A percentile compares a stretch with the other conserved stretches of the same genome.
These are phyloP conservation scores for Characodon lateralis DNA, from an alignment of 2,797 vertebrate genomes.

Conservation along the genomic window DNA sequence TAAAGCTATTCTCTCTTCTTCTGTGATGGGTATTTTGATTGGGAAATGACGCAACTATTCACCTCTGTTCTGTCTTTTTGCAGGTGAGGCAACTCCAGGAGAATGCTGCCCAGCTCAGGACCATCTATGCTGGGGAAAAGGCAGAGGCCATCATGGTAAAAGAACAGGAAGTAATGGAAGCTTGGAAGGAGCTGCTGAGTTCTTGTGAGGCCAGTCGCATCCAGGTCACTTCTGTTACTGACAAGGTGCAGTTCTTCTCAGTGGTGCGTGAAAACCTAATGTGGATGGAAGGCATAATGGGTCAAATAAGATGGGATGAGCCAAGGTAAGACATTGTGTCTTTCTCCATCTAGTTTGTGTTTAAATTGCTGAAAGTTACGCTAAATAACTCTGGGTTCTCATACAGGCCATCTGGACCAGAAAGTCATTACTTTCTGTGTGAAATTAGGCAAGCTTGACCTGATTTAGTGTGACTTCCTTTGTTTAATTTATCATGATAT, in stretches of 20 bases:
- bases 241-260: constrained; percentile 94
- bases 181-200: constrained; percentile 88
- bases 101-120: constrained; percentile 87
- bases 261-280: constrained; percentile 91
- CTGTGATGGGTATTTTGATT: background rate
- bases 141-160: constrained; percentile 89
- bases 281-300: constrained; percentile 94
- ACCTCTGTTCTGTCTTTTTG: constrained; percentile 1
- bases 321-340: constrained; percentile 79
- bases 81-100: constrained; percentile 94
- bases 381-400: constrained; percentile 18
- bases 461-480: constrained; percentile 24
- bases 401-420: constrained; percentile 21
- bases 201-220: constrained; percentile 88
- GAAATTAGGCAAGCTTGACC: constrained; percentile 49
- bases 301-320: constrained; percentile 89
- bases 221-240: constrained; percentile 87
- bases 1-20: background rate
- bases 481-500: background rate
- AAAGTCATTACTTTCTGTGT: constrained; percentile 34
- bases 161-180: constrained; percentile 89
- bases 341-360: background rate
- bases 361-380: background rate
- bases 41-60: background rate
- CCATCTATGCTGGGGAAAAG: constrained; percentile 93